phyloP scores from a whole-genome alignment of 2,797 vertebrate species.

The Chaunax sp. region DNA sequence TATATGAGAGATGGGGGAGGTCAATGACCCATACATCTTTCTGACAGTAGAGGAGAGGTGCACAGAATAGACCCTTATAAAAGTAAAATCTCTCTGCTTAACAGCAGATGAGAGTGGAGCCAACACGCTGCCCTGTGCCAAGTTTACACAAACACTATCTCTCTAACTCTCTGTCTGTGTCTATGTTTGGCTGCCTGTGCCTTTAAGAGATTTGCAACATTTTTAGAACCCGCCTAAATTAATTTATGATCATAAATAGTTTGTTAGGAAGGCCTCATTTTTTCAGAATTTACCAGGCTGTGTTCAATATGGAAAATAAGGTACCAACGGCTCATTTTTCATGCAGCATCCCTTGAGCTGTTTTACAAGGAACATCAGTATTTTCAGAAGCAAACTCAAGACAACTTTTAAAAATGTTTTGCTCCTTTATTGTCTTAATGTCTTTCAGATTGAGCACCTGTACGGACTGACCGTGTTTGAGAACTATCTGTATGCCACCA shows the following conservation, averaged over 20 bases:
- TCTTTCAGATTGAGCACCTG: conserved; percentile 92
- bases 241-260: conserved; percentile 20
- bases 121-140: conserved; percentile 28
- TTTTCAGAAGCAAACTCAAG: background rate
- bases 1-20: conserved; percentile 5
- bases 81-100: conserved; percentile 49
- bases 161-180: conserved; percentile 16
- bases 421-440: background rate
- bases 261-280: conserved; percentile 16
- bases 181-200: conserved; percentile 16
- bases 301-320: conserved; percentile 20
- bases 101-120: conserved; percentile 40
- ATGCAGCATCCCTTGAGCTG: conserved; percentile 4
- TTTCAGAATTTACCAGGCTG: conserved; percentile 9
- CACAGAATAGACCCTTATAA: conserved; percentile 46
- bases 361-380: background rate
- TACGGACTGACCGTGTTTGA: conserved; percentile 97
- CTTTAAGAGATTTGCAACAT: conserved; percentile 11
- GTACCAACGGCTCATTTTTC: conserved; percentile 22
- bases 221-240: conserved; percentile 18
- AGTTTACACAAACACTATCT: conserved; percentile 44
- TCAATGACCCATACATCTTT: conserved; percentile 62
- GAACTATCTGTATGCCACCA: conserved; percentile 98
- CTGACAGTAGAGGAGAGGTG: conserved; percentile 59
- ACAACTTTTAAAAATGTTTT: background rate